Conservation (phyloP, 2,888 invertebrate genomes). For the Epirrita christyi region DNA sequence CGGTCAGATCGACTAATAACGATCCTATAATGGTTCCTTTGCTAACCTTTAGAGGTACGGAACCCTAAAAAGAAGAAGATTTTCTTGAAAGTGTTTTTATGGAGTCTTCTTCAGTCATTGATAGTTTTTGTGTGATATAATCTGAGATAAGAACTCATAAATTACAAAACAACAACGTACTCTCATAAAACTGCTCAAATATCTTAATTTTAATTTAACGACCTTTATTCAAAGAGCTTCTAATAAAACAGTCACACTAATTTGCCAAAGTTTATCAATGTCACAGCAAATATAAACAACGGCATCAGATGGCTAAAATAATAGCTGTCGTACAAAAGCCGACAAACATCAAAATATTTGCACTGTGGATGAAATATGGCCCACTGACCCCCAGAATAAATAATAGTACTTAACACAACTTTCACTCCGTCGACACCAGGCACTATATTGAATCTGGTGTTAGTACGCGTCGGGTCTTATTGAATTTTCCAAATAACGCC, state of each 20-base stretch:
- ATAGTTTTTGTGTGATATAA: too few species aligned
- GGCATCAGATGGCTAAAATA: slow-evolving; percentile 55
- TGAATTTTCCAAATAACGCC: too few species aligned
- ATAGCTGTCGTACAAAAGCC: slow-evolving; percentile 58
- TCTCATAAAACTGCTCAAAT: slow-evolving; percentile 4
- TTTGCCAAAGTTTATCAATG: slow-evolving; percentile 46
- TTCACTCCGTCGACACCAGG: slow-evolving; percentile 4
- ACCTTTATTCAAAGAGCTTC: slow-evolving; percentile 25
- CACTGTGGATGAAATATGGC: slow-evolving; percentile 72
- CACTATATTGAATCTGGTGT: background rate
- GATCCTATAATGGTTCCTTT: too few species aligned
- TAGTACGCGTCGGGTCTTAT: background rate
- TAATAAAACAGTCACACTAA: slow-evolving; percentile 41
- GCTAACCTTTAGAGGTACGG: too few species aligned
- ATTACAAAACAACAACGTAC: slow-evolving; percentile 2
- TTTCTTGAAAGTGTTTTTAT: too few species aligned
- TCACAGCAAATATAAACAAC: slow-evolving; percentile 45
- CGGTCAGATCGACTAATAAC: too few species aligned
- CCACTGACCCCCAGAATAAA: slow-evolving; percentile 4
- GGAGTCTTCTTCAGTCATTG: too few species aligned
- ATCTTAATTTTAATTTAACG: slow-evolving; percentile 14
- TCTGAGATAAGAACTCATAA: background rate
- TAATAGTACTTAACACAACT: slow-evolving; percentile 4
- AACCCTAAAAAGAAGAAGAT: too few species aligned
- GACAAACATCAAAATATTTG: slow-evolving; percentile 80